Evolutionary conservation across 2,797 vertebrate genomes (phyloP).

Genomic region (Falco naumanni): DNA sequence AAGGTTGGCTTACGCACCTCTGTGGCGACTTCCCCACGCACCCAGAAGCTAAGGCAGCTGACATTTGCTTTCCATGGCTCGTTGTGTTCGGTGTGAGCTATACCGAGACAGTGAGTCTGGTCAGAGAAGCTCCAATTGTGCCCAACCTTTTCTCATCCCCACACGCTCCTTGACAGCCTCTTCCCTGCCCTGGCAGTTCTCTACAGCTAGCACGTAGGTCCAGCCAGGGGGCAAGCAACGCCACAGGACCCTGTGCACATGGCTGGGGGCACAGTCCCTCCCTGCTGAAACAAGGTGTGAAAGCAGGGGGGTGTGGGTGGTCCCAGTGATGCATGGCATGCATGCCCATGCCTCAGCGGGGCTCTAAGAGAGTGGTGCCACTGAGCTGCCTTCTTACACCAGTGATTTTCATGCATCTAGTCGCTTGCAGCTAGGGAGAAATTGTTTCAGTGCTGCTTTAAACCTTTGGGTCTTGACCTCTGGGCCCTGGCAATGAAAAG

Average conservation of each 20-base stretch:
- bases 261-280: neutral
- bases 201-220: neutral
- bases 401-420: neutral
- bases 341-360: neutral
- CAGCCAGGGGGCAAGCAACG: neutral
- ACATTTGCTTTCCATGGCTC: neutral
- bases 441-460: neutral
- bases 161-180: neutral
- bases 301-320: neutral
- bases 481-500: neutral
- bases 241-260: accelerated
- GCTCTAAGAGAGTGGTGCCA: accelerated
- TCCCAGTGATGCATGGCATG: neutral
- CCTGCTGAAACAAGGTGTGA: neutral
- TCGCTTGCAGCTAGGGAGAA: neutral
- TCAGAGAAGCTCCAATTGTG: neutral
- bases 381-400: neutral
- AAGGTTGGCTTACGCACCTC: neutral
- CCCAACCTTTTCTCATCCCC: neutral
- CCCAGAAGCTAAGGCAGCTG: neutral
- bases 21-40: neutral
- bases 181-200: neutral
- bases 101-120: accelerated
- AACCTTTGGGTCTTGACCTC: neutral
- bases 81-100: accelerated